Evolutionary conservation across 2,888 invertebrate species (phyloP), one percentile per base, ranked within the genome.

Genomic region (Mythimna ferrago): DNA sequence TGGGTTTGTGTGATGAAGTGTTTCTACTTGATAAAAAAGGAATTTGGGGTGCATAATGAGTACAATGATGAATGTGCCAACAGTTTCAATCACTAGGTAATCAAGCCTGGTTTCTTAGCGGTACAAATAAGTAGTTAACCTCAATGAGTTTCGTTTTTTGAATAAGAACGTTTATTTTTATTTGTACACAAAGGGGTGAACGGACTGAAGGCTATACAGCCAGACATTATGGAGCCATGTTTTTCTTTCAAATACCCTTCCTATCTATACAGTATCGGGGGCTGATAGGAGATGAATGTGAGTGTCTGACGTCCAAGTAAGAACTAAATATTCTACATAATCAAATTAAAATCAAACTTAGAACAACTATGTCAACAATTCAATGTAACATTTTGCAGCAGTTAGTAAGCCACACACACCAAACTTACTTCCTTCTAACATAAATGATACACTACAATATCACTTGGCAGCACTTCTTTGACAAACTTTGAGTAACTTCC

Each of bases 361-460:
- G 48, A 48, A 48, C 6, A 48, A 48, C 48, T 16, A 48, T 21
- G 2, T 38, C 11, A 44, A 14, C 11, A 56, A 35, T 14, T 48
- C 10, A 48, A 16, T 32, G 2, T n/a, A n/a, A 32, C 2, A 41
- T 51, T 70, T n/a, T 4, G n/a, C 9, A n/a, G 14, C 6, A 38
- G 57, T 53, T 32, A 10, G 26, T 26, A 16, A 64, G 19, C 21
- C 16, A 51, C 56, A 26, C n/a, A n/a, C 32, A 19, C 5, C 2
- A 3, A 71, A 48, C 58, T 63, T 14, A 64, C 58, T 60, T 71
- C 26, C 14, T 48, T 19, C 16, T 61, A 66, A 48, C 19, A 56
- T 56, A 57, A 44, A 71, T 26, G 51, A 76, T 51, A 76, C 62
- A 32, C n/a, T 63, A 66, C 53, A 66, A 41, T 74, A 69, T 66